These are phyloP conservation scores for Megalopta genalis DNA, from an alignment of 1,140 invertebrate genomes.

Conservation along the genomic window DNA sequence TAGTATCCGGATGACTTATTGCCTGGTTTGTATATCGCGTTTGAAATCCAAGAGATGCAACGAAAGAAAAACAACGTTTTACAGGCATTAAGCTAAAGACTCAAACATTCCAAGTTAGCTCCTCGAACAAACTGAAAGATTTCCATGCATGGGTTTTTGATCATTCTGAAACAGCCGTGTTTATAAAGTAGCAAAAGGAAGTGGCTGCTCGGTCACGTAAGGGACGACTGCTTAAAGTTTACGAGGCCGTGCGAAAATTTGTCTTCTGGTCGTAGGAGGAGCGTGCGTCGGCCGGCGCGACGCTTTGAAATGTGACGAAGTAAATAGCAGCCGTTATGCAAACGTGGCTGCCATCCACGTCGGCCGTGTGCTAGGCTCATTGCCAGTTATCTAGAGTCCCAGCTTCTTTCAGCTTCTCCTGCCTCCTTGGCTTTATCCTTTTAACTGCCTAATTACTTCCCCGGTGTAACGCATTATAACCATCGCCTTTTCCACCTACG, in stretches of 20 bases:
- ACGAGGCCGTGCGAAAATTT: background rate
- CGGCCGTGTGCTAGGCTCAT: background rate
- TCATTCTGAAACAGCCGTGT: background rate
- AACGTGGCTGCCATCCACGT: background rate
- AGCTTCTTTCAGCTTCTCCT: background rate
- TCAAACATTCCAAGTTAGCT: no score
- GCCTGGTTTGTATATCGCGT: no score
- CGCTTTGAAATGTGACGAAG: background rate
- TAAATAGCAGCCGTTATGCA: conserved; percentile 1
- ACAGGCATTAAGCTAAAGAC: no score
- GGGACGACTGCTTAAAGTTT: background rate
- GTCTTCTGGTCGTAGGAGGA: background rate
- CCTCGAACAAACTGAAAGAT: no score
- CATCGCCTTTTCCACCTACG: conserved; percentile 1
- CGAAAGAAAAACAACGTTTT: no score
- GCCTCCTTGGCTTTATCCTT: background rate
- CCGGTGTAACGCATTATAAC: background rate
- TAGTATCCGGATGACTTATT: no score
- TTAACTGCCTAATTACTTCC: background rate
- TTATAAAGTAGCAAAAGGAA: background rate
- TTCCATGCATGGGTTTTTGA: no score
- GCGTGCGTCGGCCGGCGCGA: background rate
- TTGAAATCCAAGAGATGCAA: no score
- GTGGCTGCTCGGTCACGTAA: background rate
- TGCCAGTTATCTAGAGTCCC: background rate